These are phyloP conservation scores for Anhinga rufa DNA, from an alignment of 2,113 vertebrate species.

Conservation along the genomic window DNA sequence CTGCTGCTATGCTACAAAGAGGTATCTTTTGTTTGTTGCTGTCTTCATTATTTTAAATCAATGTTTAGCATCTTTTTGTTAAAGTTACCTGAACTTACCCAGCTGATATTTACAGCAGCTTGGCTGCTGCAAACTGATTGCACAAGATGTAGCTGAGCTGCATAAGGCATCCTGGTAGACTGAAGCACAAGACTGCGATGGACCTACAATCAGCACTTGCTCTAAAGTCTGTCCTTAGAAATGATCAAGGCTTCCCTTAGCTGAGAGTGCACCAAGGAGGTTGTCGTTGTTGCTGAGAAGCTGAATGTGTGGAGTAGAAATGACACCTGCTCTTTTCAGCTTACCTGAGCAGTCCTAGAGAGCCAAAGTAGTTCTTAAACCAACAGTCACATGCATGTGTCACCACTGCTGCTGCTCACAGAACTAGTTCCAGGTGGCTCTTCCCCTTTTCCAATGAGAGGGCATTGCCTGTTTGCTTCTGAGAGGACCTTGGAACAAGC, in stretches of 20 bases:
- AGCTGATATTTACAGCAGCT: not conserved
- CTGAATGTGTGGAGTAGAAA: not conserved
- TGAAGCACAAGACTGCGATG: not conserved
- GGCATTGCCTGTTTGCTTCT: not conserved
- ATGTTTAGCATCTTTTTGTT: not conserved
- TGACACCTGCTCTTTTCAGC: not conserved
- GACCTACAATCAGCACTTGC: not conserved
- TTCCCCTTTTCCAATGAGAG: not conserved
- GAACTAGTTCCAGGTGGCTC: not conserved
- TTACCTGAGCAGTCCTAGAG: not conserved
- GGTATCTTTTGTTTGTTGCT: not conserved
- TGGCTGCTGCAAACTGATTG: not conserved
- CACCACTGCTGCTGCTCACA: not conserved
- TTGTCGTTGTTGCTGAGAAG: not conserved
- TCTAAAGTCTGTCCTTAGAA: not conserved
- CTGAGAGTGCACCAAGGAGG: not conserved
- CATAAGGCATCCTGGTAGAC: not conserved
- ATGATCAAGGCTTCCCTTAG: not conserved
- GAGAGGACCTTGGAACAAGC: not conserved
- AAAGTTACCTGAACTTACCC: not conserved
- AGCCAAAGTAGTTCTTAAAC: not conserved
- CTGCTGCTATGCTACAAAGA: not conserved
- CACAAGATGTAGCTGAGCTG: not conserved
- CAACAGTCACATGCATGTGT: not conserved
- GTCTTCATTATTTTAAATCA: not conserved